Percentiles rank a stretch among this genome's conserved stretches.
These are phyloP conservation scores for Lerista edwardsae DNA, from an alignment of 2,797 vertebrate species.

Conservation along the genomic window DNA sequence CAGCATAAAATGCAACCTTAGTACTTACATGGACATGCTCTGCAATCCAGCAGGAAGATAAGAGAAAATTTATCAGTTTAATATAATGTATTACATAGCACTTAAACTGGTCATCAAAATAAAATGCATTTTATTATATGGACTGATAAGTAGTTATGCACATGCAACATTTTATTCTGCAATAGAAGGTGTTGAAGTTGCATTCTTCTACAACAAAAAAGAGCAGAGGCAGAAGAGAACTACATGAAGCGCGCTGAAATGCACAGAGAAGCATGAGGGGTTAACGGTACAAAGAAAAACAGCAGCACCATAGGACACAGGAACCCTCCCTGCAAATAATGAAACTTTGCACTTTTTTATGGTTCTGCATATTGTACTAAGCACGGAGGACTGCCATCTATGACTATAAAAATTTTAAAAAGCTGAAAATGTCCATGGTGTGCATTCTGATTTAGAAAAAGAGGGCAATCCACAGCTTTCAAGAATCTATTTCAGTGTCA, in stretches of 20 bases:
- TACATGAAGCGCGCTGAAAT: background rate
- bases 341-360: background rate
- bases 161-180: no score
- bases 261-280: background rate
- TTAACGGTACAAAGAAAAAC: background rate
- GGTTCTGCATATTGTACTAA: no score
- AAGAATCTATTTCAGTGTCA: no score
- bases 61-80: background rate
- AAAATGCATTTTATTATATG: background rate
- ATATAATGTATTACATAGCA: background rate
- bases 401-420: no score
- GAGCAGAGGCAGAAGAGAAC: background rate
- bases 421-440: no score
- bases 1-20: background rate
- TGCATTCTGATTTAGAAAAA: no score
- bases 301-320: background rate
- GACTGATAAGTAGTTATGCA: no score
- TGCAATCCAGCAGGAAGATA: conserved; percentile 1
- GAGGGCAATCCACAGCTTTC: no score
- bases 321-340: background rate
- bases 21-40: background rate
- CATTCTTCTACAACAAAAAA: no score
- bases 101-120: background rate
- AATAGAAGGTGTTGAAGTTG: no score
- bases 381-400: no score